Base-by-base conservation (phyloP, 1,140 invertebrate species). In the Papilio xuthus region DNA sequence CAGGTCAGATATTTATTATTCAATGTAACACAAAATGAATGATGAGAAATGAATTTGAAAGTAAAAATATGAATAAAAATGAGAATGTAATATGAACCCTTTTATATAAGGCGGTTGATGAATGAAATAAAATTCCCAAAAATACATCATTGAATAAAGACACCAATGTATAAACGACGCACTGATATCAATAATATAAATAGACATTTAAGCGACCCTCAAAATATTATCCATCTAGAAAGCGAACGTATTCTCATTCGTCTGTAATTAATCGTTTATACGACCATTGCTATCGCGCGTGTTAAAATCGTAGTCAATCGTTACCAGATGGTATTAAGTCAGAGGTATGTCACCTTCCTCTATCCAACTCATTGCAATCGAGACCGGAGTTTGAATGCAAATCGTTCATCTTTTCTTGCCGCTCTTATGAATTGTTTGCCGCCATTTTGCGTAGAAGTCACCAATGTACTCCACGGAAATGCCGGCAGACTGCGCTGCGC, bases 371-470 rank as follows among this genome's bases (percentile, higher is more conserved):
- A 79, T 78, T 83, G 83, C 83, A 86, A 84, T 88, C 88, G 81
- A 89, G 80, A 84, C 89, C 91, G 71, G 78, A 84, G 47, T 78
- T 20, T 67, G 50, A 69, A 32, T 71, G 56, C 23, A 44, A 69
- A 37, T 69, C 50, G 74, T 88, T 94, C 94, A 94, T 86, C 94
- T 94, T 82, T 94, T 94, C 80, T 93, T 94, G 77, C 92, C 90
- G 73, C 85, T 90, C 73, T 94, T 94, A 76, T 90, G 88, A 37
- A 85, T 79, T 53, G 84, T 85, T 76, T 92, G 90, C 20, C 93
- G 92, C 92, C 93, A 94, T 79, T 94, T 93, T 10, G 87, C 77
- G 78, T 93, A 94, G 79, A 94, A 94, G 37, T 94, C 91, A 44
- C 86, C 91, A 50, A 94, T 92, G 80, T 89, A 86, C 79, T 94